Evolutionary conservation across 2,888 invertebrate genomes (phyloP), one percentile per base, ranked within the genome.

Genomic region (Trissolcus japonicus): DNA sequence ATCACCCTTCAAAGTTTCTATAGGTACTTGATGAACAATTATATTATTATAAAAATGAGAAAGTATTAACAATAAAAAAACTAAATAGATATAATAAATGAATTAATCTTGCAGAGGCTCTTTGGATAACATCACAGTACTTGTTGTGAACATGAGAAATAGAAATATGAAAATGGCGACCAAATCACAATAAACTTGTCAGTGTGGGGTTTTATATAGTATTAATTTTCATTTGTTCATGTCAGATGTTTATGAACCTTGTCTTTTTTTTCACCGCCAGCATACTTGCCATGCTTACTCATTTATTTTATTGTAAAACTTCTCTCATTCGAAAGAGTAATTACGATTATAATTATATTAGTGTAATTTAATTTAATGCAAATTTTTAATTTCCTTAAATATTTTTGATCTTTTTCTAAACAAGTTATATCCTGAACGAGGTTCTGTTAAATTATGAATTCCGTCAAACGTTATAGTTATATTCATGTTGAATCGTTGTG

Each of bases 51-150:
- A 43, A 14, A 43, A 6, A 14, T 46, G 4, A 9, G 4, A 46
- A 4, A 16, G 7, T n/a, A 43, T 43, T 6, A 0, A n/a, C 43
- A 43, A n/a, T 43, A 43, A 14, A 25, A 9, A 48, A 16, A 59
- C 21, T 2, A n/a, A 21, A 59, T n/a, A 9, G 41, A 46, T 6
- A 46, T 2, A 56, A 7, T 13, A 16, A 56, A 19, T 6, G 1
- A 25, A 29, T 50, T 43, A 1, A 51, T 19, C 17, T 51, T 84
- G 4, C 80, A 93, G 96, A 83, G 98, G 98, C 51, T 98, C 98
- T 1, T 93, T 96, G 76, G 98, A 98, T 90, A 98, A 98, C 90
- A 97, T 98, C 74, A 97, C 98, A 51, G 97, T 98, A 71, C 91
- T 98, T 89, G 93, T 98, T 74, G 95, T 98, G 75, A 94, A 95